Evolutionary conservation across 2,888 invertebrate species (phyloP).

Genomic region (Sinopyrophorus schimmeli): DNA sequence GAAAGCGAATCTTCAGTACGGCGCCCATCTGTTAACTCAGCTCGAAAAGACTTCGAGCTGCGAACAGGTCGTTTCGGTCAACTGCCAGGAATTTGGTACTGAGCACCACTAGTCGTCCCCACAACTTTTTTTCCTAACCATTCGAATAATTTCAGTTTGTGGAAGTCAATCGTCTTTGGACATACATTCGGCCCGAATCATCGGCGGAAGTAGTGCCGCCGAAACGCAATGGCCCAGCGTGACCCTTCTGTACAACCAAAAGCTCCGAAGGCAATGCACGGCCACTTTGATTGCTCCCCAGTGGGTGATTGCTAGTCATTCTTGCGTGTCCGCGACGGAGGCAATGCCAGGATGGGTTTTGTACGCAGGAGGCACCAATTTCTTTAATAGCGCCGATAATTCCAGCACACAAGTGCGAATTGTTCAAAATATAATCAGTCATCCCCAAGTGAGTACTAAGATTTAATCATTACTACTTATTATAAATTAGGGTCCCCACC

Average conservation of each 20-base stretch:
- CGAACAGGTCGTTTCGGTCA: constrained; percentile 57
- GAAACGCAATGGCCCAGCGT: constrained; percentile 63
- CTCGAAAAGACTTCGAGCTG: constrained; percentile 55
- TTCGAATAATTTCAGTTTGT: constrained; percentile 53
- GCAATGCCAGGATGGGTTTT: constrained; percentile 46
- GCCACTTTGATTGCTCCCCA: constrained; percentile 56
- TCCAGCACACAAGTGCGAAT: constrained; percentile 47
- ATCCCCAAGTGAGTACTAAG: constrained; percentile 57
- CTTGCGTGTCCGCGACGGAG: constrained; percentile 50
- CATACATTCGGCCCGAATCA: constrained; percentile 54
- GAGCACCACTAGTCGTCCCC: no score
- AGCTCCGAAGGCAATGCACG: constrained; percentile 56
- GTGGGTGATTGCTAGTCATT: constrained; percentile 58
- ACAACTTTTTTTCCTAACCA: no score
- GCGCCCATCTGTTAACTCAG: constrained; percentile 52
- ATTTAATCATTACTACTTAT: constrained; percentile 4
- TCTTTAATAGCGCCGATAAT: constrained; percentile 47
- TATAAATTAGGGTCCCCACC: no score
- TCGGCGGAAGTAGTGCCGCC: constrained; percentile 56
- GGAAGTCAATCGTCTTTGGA: constrained; percentile 51
- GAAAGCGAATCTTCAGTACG: constrained; percentile 39
- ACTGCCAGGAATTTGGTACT: constrained; percentile 63
- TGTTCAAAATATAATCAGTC: constrained; percentile 57
- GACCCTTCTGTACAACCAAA: constrained; percentile 57
- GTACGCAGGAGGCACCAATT: constrained; percentile 51